Evolutionary conservation across 2,113 vertebrate species (phyloP), one percentile per base, ranked within the genome.

Genomic region (Kobus ellipsiprymnus): DNA sequence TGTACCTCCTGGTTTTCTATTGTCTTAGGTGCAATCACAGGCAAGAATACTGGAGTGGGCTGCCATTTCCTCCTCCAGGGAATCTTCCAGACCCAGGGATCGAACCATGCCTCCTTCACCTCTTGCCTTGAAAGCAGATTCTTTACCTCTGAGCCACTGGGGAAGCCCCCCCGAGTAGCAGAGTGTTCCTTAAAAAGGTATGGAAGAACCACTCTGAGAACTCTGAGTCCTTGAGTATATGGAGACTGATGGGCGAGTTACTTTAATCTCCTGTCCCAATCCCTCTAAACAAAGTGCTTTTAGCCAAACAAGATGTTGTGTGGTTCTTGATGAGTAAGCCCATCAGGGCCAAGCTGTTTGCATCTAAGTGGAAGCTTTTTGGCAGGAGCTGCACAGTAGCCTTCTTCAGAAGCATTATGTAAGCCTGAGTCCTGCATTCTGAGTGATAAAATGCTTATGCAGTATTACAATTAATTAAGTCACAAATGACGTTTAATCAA

Each of bases 401-500:
- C 92, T 94, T 97, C 88, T 60, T 67, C 96, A 97, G 78, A 86
- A 85, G 88, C 92, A 91, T 94, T 95, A 96, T 86, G 82, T 55
- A 97, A 93, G 93, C 15, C 92, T n/a, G 77, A 67, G 82, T 60
- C 95, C 87, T 92, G 44, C 55, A 25, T 94, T 95, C 78, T 59
- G 90, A 92, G 74, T 50, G 83, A 97, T 97, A 88, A 98, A 95
- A 97, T 92, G 94, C 85, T 97, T 86, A 86, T 90, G 94, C 48
- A 90, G 78, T 92, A 97, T 95, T 95, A 94, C 86, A 85, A 94
- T 91, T 97, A 97, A 96, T 97, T 98, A 96, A 98, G 86, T 89
- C 94, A 91, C 95, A 97, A 90, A 90, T 74, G 95, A 98, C 97
- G 59, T 95, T 93, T 95, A 95, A 98, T 98, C 97, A 96, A 98